These are phyloP conservation scores for Athrips mouffetella DNA, from an alignment of 2,888 invertebrate genomes.

Conservation along the genomic window DNA sequence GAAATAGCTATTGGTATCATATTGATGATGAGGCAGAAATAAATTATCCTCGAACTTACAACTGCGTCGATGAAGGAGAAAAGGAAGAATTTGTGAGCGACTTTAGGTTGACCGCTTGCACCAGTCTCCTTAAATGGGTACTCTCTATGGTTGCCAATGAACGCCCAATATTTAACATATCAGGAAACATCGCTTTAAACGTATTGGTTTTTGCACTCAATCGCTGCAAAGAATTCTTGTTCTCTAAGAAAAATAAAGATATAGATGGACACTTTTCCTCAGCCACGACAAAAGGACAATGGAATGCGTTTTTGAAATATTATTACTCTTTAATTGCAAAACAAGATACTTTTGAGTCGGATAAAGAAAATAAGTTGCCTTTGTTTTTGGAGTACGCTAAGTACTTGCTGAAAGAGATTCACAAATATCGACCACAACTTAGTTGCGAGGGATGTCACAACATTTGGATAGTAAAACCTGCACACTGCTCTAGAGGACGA, in stretches of 20 bases:
- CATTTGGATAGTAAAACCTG: constrained; percentile 95
- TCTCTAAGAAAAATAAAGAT: constrained; percentile 80
- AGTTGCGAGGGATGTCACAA: constrained; percentile 88
- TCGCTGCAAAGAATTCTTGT: constrained; percentile 82
- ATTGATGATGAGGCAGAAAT: constrained; percentile 80
- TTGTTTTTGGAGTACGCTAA: constrained; percentile 67
- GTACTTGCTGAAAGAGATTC: constrained; percentile 78
- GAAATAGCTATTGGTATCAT: constrained; percentile 81
- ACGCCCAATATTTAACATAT: constrained; percentile 61
- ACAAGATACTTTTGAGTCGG: constrained; percentile 68
- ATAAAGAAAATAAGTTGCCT: constrained; percentile 48
- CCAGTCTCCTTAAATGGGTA: constrained; percentile 83
- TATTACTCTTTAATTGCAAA: constrained; percentile 81
- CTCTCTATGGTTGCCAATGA: constrained; percentile 57
- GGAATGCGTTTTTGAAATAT: constrained; percentile 82
- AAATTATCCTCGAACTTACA: constrained; percentile 85
- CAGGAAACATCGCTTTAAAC: constrained; percentile 75
- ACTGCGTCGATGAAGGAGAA: constrained; percentile 77
- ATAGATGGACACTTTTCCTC: constrained; percentile 67
- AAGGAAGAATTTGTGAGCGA: constrained; percentile 81
- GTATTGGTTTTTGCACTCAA: constrained; percentile 84
- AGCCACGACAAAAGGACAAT: constrained; percentile 74
- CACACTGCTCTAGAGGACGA: constrained; percentile 87
- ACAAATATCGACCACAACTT: constrained; percentile 79
- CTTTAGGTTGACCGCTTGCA: constrained; percentile 88